Conservation (phyloP, 2,797 vertebrate species). For the Meriones psammophilus region DNA sequence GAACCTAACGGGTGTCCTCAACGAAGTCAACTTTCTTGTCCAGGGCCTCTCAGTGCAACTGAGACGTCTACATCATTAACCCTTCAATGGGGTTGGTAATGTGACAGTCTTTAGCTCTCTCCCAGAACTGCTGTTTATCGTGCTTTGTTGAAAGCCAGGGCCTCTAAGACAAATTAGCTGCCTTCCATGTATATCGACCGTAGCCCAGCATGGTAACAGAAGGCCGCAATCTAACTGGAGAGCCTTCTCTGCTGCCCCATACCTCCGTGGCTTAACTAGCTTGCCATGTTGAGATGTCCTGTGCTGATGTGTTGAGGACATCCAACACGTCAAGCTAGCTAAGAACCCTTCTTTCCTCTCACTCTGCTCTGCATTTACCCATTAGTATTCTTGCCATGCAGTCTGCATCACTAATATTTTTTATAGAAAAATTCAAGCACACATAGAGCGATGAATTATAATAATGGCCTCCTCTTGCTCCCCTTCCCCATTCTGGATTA, state of each 20-base stretch:
- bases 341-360: background rate
- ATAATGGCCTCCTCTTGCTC: too few relatives aligned
- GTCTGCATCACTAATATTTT: background rate
- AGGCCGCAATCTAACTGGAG: too few relatives aligned
- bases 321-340: background rate
- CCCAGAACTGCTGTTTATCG: background rate
- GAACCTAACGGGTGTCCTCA: background rate
- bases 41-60: background rate
- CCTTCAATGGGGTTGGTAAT: background rate
- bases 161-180: background rate
- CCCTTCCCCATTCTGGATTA: background rate
- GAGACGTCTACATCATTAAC: background rate
- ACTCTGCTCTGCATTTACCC: background rate
- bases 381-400: background rate
- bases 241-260: too few relatives aligned
- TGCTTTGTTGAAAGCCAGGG: background rate
- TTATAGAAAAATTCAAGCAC: constrained; percentile 40
- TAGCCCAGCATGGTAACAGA: background rate
- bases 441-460: background rate
- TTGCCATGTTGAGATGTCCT: too few relatives aligned
- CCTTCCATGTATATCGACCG: background rate
- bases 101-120: background rate
- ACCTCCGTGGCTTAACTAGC: too few relatives aligned
- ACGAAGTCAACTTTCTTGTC: background rate
- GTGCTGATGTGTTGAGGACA: too few relatives aligned